Base-by-base conservation (phyloP, 2,888 invertebrate species). In the Aphrophora alni region DNA sequence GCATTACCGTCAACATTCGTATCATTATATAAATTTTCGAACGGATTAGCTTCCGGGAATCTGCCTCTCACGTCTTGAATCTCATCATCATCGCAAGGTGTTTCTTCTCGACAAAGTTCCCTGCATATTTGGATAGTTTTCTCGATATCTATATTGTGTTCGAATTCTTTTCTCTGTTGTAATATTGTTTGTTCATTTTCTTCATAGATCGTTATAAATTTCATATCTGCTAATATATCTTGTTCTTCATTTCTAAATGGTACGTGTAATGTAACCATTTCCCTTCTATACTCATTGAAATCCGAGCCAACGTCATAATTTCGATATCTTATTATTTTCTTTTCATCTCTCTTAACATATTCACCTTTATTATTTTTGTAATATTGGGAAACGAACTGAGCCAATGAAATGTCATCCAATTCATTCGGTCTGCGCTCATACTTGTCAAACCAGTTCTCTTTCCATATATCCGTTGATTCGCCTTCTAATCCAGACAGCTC, bases 381-480 rank as follows among this genome's bases (percentile, higher is more conserved):
- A 69, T 69, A 69, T 44, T 44, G 3, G 12, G 44, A 44, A 44
- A 44, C 44, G 68, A 78, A 81, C 21, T 78, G 68, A 68, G 73
- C 79, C 2, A 81, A 33, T 7, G 12, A 79, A 38, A 80, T 38
- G 10, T 51, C 69, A n/a, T 82, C 51, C 25, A 80, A 70, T 14
- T 73, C 38, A 44, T n/a, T 44, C 8, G 73, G 78, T 73, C 80
- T 28, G 0, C 69, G 14, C 33, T 76, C 76, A 33, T 76, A 76
- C 59, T 38, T 17, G 12, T 86, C 83, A 25, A 86, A 84, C 21
- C 84, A 84, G 82, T 85, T 86, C 83, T 86, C 84, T 14, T 82
- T 86, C 85, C 85, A 87, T 0, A 86, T 83, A 71, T 86, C 84
- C n/a, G 86, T 86, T 68, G 84, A 84, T 83, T 86, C 82, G 14